Conservation (phyloP, 2,113 vertebrate genomes). For the Litocranius walleri region DNA sequence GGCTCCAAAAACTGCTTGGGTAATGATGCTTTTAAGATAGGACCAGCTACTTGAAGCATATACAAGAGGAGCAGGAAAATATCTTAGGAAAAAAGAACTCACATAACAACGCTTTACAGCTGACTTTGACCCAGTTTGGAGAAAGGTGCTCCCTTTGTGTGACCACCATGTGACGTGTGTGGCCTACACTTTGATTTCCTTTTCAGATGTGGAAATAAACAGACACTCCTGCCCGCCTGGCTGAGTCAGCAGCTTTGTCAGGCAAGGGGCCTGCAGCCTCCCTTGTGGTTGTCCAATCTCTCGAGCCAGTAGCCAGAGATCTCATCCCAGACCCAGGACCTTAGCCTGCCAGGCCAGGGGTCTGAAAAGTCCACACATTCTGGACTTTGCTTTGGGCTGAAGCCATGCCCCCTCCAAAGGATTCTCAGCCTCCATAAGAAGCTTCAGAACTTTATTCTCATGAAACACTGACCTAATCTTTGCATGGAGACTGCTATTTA, state of each 20-base stretch:
- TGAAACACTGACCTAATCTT: slow-evolving; percentile 51
- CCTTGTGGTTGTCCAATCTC: accelerated
- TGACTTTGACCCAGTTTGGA: not conserved
- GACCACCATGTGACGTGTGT: not conserved
- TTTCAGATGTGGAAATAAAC: not conserved
- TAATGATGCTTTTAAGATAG: not conserved
- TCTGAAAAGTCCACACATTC: not conserved
- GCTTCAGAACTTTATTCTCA: slow-evolving; percentile 46
- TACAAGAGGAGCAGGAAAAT: not conserved
- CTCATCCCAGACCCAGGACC: not conserved
- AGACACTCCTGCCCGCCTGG: too few relatives aligned
- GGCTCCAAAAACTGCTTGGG: not conserved
- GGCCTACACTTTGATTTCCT: not conserved
- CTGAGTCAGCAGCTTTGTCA: not conserved
- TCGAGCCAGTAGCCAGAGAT: not conserved
- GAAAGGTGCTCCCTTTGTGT: not conserved
- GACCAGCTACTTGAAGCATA: not conserved
- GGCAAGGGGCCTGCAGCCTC: not conserved
- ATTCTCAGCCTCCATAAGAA: not conserved
- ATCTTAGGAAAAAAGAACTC: not conserved
- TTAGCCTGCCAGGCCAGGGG: not conserved
- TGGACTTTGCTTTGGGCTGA: not conserved
- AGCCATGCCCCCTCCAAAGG: not conserved
- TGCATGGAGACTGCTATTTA: slow-evolving; percentile 62
- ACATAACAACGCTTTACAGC: accelerated